These are phyloP conservation scores for Lagocephalus sceleratus DNA, from an alignment of 2,797 vertebrate genomes.

Conservation along the genomic window DNA sequence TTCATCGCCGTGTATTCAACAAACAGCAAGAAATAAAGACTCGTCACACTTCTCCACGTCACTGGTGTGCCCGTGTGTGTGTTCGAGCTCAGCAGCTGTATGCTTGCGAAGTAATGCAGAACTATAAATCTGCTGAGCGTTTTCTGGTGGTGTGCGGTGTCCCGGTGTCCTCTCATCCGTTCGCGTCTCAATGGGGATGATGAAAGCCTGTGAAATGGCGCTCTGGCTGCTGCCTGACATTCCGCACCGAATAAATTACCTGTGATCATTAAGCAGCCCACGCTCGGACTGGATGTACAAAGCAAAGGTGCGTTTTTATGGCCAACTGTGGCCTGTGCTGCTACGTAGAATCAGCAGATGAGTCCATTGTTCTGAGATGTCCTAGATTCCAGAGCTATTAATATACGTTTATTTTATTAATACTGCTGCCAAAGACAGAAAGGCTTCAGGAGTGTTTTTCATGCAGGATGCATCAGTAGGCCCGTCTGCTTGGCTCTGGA, in stretches of 20 bases:
- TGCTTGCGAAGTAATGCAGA: conserved; percentile 16
- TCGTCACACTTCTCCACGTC: too few relatives aligned
- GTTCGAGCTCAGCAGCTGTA: neutral
- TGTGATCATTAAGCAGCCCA: conserved; percentile 33
- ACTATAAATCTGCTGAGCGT: neutral
- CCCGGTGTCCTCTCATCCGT: conserved; percentile 38
- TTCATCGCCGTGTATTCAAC: too few relatives aligned
- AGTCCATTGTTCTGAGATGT: conserved; percentile 28
- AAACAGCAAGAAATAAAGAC: too few relatives aligned
- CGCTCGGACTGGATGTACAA: conserved; percentile 7
- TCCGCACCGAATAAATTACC: conserved; percentile 43
- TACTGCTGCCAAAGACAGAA: conserved; percentile 6
- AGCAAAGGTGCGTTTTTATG: conserved; percentile 3
- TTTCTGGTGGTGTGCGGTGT: conserved; percentile 45
- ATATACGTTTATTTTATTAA: conserved; percentile 18
- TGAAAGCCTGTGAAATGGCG: conserved; percentile 70
- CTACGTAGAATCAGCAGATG: conserved; percentile 13
- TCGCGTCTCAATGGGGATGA: conserved; percentile 60
- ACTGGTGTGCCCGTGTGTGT: neutral
- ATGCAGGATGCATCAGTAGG: neutral
- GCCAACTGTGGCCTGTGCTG: conserved; percentile 2
- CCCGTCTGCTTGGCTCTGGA: conserved; percentile 5
- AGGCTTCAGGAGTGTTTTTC: conserved; percentile 1
- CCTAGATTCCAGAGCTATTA: conserved; percentile 25
- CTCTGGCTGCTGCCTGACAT: conserved; percentile 34